Percentiles rank a stretch among this genome's conserved stretches.
Evolutionary conservation across 2,888 invertebrate species (phyloP).

Genomic region (Stratiomys singularior): DNA sequence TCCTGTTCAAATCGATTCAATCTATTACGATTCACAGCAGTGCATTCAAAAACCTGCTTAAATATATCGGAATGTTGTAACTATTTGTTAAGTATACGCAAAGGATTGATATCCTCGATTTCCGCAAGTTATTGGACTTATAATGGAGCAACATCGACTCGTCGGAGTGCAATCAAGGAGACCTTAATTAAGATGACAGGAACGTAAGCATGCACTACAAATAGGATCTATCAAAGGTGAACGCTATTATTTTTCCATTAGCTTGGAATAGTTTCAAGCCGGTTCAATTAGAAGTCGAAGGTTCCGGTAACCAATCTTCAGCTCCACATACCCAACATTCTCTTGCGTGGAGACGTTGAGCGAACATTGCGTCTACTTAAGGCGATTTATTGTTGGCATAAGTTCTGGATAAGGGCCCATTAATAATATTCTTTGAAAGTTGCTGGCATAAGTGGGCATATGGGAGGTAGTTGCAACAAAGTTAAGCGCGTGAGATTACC

Average conservation of each 20-base stretch:
- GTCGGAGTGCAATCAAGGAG: slow-evolving; percentile 11
- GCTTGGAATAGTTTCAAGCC: not conserved
- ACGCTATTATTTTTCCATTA: slow-evolving; percentile 32
- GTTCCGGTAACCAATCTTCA: not conserved
- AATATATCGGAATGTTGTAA: not conserved
- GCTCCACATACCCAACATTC: slow-evolving; percentile 12
- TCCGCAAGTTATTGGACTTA: slow-evolving; percentile 7
- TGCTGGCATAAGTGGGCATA: not conserved
- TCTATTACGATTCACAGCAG: not conserved
- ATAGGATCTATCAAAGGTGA: slow-evolving; percentile 35
- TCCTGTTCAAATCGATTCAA: not conserved
- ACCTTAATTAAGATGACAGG: slow-evolving; percentile 42
- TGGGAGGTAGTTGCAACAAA: no score
- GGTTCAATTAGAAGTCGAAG: not conserved
- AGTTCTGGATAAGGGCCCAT: slow-evolving; percentile 26
- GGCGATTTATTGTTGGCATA: slow-evolving; percentile 41
- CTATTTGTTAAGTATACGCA: not conserved
- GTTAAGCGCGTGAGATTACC: no score
- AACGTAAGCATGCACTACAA: slow-evolving; percentile 39
- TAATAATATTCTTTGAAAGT: slow-evolving; percentile 27
- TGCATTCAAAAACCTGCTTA: not conserved
- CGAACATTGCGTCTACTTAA: slow-evolving; percentile 38
- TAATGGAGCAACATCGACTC: not conserved
- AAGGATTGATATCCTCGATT: not conserved
- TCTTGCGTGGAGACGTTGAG: not conserved